Evolutionary conservation across 2,797 vertebrate genomes (phyloP).

Genomic region (Sebastes hubbsi): DNA sequence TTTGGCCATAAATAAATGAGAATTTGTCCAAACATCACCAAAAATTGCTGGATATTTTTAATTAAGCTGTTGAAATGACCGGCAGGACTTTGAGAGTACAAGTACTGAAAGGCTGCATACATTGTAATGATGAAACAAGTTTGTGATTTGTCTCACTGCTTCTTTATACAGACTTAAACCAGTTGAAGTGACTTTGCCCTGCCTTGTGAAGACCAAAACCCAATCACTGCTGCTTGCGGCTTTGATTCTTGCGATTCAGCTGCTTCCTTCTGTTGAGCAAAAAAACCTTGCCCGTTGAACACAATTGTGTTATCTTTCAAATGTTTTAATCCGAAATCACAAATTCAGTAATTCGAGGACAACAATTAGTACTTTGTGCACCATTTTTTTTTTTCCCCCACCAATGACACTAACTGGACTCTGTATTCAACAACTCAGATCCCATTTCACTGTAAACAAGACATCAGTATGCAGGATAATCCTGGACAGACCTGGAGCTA

Average conservation of each 20-base stretch:
- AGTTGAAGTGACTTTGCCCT: no score
- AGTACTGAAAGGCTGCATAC: no score
- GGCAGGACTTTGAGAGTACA: no score
- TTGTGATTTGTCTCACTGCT: no score
- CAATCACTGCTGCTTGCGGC: background rate
- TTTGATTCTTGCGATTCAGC: background rate
- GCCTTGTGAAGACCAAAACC: no score
- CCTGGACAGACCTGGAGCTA: background rate
- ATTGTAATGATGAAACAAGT: no score
- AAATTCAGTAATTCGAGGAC: background rate
- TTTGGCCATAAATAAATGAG: background rate
- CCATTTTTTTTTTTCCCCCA: background rate
- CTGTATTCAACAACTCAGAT: background rate
- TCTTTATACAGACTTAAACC: no score
- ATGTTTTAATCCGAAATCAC: background rate
- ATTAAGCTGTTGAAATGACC: no score
- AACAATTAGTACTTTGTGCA: background rate
- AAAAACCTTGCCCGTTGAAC: background rate
- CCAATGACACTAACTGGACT: background rate
- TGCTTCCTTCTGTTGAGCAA: background rate
- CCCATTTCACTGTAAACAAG: background rate
- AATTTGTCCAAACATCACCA: background rate
- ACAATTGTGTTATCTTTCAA: background rate
- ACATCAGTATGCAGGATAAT: background rate
- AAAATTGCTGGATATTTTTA: no score